Evolutionary conservation across 1,140 invertebrate genomes (phyloP).

Genomic region (Halyomorpha halys): DNA sequence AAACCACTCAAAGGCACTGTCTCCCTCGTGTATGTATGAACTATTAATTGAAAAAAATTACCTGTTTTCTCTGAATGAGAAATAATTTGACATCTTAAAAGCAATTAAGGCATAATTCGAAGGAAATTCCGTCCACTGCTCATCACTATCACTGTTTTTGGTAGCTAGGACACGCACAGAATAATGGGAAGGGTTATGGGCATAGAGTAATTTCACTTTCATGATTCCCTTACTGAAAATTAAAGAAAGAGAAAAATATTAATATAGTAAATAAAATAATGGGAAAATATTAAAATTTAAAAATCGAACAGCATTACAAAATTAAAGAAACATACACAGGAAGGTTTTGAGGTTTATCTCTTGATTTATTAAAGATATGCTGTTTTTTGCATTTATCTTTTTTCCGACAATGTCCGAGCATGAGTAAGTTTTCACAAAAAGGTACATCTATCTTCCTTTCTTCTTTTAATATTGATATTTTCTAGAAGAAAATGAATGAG

Average conservation of each 20-base stretch:
- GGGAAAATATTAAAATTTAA: not conserved
- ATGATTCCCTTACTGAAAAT: constrained; percentile 20
- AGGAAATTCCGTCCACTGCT: constrained; percentile 1
- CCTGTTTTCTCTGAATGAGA: constrained; percentile 16
- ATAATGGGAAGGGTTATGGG: constrained; percentile 21
- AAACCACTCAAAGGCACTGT: too few species aligned
- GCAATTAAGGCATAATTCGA: not conserved
- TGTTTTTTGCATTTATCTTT: constrained; percentile 16
- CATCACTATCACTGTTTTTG: not conserved
- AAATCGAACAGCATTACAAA: not conserved
- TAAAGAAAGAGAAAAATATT: not conserved
- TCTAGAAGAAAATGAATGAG: constrained; percentile 3
- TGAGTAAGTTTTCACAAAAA: constrained; percentile 21
- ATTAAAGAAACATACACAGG: constrained; percentile 3
- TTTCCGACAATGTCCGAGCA: constrained; percentile 26
- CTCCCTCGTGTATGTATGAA: too few species aligned
- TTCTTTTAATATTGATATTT: constrained; percentile 11
- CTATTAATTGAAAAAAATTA: not conserved
- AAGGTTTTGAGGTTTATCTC: constrained; percentile 14
- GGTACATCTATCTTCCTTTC: not conserved
- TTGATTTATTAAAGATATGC: constrained; percentile 17
- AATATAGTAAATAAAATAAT: not conserved
- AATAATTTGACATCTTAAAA: constrained; percentile 10
- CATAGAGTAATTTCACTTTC: constrained; percentile 22
- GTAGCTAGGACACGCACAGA: constrained; percentile 23